A percentile compares a stretch with the other conserved stretches of the same genome.
phyloP scores from a whole-genome alignment of 2,888 invertebrate genomes.

The Agrilus mali region DNA sequence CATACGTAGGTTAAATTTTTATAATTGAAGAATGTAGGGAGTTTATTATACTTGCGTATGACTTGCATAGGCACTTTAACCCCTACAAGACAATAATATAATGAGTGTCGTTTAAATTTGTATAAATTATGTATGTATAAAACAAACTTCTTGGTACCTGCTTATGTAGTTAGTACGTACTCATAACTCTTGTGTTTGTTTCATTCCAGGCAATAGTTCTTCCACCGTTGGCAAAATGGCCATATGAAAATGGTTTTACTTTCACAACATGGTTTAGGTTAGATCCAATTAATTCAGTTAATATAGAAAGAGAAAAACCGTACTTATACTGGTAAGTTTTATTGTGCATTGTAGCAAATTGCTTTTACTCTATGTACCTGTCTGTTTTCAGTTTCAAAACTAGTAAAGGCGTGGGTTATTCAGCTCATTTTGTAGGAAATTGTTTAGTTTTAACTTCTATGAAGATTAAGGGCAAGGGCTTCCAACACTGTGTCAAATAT shows the following conservation, averaged over 20 bases:
- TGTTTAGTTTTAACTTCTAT: slow-evolving; percentile 96
- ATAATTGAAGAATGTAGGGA: too few species aligned
- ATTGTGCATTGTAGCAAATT: neutral
- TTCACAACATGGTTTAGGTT: slow-evolving; percentile 99
- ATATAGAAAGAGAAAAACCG: slow-evolving; percentile 97
- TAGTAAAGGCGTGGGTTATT: slow-evolving; percentile 97
- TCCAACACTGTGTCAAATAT: slow-evolving; percentile 99
- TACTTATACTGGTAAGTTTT: slow-evolving; percentile 84
- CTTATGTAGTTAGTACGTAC: too few species aligned
- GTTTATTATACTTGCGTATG: too few species aligned
- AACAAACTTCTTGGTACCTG: too few species aligned
- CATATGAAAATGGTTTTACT: slow-evolving; percentile 98
- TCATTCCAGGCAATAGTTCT: slow-evolving; percentile 81
- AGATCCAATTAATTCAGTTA: slow-evolving; percentile 96
- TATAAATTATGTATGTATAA: too few species aligned
- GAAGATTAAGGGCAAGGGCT: slow-evolving; percentile 98
- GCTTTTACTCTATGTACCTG: neutral
- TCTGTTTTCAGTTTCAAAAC: slow-evolving; percentile 78
- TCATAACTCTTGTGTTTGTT: slow-evolving; percentile 9
- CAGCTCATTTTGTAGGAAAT: slow-evolving; percentile 98
- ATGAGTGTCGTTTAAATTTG: too few species aligned
- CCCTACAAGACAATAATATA: too few species aligned
- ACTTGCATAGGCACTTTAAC: too few species aligned
- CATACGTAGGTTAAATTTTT: too few species aligned
- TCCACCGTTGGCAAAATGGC: slow-evolving; percentile 96